Evolutionary conservation across 64 coral and sea anemone genomes (phyloP).

Genomic region (Montipora sp.): DNA sequence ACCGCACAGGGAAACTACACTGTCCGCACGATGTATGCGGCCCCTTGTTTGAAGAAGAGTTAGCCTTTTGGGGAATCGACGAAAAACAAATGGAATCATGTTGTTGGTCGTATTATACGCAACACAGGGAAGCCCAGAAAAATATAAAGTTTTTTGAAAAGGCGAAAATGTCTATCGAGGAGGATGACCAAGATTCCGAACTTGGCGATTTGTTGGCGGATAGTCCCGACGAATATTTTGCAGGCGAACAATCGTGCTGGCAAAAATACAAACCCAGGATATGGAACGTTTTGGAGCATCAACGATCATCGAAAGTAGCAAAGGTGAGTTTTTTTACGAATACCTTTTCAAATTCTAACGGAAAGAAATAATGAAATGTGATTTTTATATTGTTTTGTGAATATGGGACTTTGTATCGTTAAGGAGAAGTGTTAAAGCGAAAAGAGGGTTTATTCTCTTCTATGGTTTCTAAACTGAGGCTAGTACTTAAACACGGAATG

Average conservation of each 20-base stretch:
- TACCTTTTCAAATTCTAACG: neutral
- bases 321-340: conserved; percentile 52
- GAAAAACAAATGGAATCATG: conserved; percentile 98
- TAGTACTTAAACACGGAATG: neutral
- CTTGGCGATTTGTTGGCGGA: conserved; percentile 19
- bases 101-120: conserved; percentile 94
- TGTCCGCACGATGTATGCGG: conserved; percentile 93
- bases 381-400: neutral
- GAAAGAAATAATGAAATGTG: neutral
- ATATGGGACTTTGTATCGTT: neutral
- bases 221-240: conserved; percentile 17
- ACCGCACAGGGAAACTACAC: conserved; percentile 97
- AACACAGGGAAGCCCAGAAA: conserved; percentile 93
- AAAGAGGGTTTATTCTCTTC: neutral
- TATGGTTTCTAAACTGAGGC: neutral
- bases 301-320: conserved; percentile 82
- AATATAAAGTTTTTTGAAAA: conserved; percentile 93
- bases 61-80: conserved; percentile 93
- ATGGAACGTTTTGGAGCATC: conserved; percentile 94
- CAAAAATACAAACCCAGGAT: conserved; percentile 89
- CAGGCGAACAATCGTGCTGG: conserved; percentile 67
- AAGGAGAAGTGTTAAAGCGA: conserved; percentile 13
- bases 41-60: conserved; percentile 87
- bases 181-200: conserved; percentile 60
- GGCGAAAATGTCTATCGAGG: conserved; percentile 66